Percentiles rank a stretch among this genome's conserved stretches.
Conservation (phyloP, 2,888 invertebrate genomes). For the Macaria notata region DNA sequence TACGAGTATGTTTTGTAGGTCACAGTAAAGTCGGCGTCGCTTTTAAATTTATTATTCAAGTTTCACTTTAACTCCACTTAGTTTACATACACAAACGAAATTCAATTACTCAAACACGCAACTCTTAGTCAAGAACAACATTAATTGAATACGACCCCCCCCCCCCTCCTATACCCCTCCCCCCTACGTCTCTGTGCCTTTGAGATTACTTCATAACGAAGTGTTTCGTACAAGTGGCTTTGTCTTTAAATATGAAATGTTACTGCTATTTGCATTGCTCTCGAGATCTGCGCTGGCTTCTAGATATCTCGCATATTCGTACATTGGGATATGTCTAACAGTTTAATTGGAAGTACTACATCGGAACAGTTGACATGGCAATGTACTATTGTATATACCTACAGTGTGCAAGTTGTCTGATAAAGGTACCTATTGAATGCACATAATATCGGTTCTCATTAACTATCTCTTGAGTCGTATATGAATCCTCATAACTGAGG, state of each 20-base stretch:
- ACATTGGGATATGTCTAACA: no score
- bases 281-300: not conserved
- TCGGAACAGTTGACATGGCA: no score
- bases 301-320: not conserved
- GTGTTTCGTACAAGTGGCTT: conserved; percentile 5
- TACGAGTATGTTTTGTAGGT: not conserved
- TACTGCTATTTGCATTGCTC: conserved; percentile 5
- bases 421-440: no score
- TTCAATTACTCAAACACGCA: conserved; percentile 33
- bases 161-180: not conserved
- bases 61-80: conserved; percentile 11
- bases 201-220: conserved; percentile 29
- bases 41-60: conserved; percentile 5
- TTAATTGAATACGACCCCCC: conserved; percentile 34
- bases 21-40: not conserved
- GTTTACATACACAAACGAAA: conserved; percentile 22
- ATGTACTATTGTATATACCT: no score
- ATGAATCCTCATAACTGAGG: no score
- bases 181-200: conserved; percentile 22
- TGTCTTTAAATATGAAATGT: conserved; percentile 13
- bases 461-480: no score
- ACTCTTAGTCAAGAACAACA: conserved; percentile 23
- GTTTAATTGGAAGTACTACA: no score
- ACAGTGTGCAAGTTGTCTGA: no score
- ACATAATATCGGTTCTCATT: no score